phyloP scores from a whole-genome alignment of 2,888 invertebrate species.

The Pandemis heparana region DNA sequence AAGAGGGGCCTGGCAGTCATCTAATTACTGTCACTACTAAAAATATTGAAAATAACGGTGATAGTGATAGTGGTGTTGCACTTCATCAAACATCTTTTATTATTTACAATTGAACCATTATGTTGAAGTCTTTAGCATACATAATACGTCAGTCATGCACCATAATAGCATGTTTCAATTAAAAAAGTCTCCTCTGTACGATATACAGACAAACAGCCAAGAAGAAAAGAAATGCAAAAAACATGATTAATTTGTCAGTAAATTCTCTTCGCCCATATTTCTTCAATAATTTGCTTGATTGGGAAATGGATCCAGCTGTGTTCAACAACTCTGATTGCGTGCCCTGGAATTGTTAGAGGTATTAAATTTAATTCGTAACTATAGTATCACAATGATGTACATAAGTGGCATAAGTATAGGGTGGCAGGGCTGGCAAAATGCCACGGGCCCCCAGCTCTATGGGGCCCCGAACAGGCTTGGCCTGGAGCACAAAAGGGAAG shows the following conservation, averaged over 20 bases:
- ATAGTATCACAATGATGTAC: too few relatives aligned
- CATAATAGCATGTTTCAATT: slow-evolving; percentile 40
- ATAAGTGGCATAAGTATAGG: too few relatives aligned
- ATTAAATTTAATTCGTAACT: neutral
- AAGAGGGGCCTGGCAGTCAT: too few relatives aligned
- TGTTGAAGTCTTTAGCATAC: neutral
- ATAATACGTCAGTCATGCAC: neutral
- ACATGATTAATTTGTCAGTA: slow-evolving; percentile 96
- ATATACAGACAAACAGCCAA: slow-evolving; percentile 96
- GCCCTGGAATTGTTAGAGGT: slow-evolving; percentile 69
- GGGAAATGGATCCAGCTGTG: slow-evolving; percentile 94
- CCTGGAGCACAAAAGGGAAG: too few relatives aligned
- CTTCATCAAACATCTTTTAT: neutral
- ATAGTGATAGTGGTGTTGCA: too few relatives aligned
- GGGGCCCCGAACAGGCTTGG: too few relatives aligned
- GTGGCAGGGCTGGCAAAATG: too few relatives aligned
- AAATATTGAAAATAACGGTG: too few relatives aligned
- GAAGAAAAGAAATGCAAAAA: slow-evolving; percentile 95
- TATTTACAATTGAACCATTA: neutral
- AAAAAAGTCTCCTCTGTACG: slow-evolving; percentile 95
- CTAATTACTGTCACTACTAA: too few relatives aligned
- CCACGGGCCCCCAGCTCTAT: too few relatives aligned
- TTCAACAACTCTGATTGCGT: slow-evolving; percentile 93
- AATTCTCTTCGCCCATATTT: slow-evolving; percentile 98
- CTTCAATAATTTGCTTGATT: slow-evolving; percentile 95